Evolutionary conservation across 1,140 invertebrate species (phyloP).

Genomic region (Orius insidiosus): DNA sequence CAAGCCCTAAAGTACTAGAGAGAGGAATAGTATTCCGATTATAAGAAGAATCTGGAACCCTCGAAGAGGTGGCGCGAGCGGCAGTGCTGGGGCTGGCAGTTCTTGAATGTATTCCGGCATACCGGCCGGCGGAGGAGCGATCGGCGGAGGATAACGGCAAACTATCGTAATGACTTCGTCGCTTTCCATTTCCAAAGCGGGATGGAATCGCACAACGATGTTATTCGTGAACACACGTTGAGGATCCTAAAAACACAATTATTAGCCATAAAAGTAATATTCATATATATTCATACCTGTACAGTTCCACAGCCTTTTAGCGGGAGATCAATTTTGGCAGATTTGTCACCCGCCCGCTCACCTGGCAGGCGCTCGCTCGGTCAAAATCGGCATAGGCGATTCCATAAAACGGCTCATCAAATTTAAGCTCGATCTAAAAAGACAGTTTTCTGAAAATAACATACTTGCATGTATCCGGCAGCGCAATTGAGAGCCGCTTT

Average conservation of each 20-base stretch:
- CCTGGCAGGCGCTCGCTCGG: slow-evolving; percentile 72
- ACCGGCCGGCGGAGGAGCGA: slow-evolving; percentile 50
- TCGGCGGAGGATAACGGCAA: slow-evolving; percentile 78
- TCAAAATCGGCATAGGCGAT: slow-evolving; percentile 84
- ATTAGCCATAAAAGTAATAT: slow-evolving; percentile 4
- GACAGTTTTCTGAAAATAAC: neutral
- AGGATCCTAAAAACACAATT: slow-evolving; percentile 45
- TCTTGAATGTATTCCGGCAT: slow-evolving; percentile 38
- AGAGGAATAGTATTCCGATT: slow-evolving; percentile 81
- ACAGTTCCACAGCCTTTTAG: slow-evolving; percentile 87
- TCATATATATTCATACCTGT: slow-evolving; percentile 42
- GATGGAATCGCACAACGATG: slow-evolving; percentile 83
- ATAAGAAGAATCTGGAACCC: slow-evolving; percentile 85
- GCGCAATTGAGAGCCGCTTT: slow-evolving; percentile 76
- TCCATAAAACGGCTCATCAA: slow-evolving; percentile 79
- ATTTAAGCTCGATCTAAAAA: slow-evolving; percentile 61
- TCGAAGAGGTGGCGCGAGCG: slow-evolving; percentile 49
- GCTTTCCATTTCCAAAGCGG: slow-evolving; percentile 78
- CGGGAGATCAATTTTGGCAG: slow-evolving; percentile 68
- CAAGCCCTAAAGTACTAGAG: slow-evolving; percentile 71
- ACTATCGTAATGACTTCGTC: slow-evolving; percentile 92
- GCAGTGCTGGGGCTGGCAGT: slow-evolving; percentile 26
- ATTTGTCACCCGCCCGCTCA: slow-evolving; percentile 65
- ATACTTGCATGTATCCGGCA: slow-evolving; percentile 72
- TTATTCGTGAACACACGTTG: slow-evolving; percentile 88